Evolutionary conservation across 2,888 invertebrate genomes (phyloP).

Genomic region (Uropetala carovei): DNA sequence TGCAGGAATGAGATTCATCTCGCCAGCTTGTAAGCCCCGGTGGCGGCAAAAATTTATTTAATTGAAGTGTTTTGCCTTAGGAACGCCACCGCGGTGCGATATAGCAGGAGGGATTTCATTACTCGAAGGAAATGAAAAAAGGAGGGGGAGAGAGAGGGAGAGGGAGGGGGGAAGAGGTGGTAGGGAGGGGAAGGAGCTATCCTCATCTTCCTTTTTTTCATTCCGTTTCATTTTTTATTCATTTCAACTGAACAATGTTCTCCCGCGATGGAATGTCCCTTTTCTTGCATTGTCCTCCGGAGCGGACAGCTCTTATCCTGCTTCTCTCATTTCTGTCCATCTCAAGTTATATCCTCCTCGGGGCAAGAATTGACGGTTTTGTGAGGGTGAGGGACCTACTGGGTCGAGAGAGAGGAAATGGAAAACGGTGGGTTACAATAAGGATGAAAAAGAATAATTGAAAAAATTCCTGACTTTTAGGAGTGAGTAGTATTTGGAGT

Average conservation of each 20-base stretch:
- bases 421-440: neutral
- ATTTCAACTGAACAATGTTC: neutral
- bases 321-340: neutral
- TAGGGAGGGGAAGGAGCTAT: neutral
- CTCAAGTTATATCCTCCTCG: neutral
- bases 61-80: constrained; percentile 27
- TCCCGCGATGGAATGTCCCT: constrained; percentile 20
- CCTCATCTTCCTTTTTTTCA: neutral
- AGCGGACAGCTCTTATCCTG: neutral
- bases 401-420: neutral
- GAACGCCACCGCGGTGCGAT: neutral
- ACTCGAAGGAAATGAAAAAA: neutral
- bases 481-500: neutral
- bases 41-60: constrained; percentile 42
- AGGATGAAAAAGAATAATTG: neutral
- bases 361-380: neutral
- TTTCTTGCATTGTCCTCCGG: neutral
- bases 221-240: neutral
- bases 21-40: constrained; percentile 11
- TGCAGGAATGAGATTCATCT: constrained; percentile 39
- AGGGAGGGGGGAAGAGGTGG: neutral
- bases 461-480: neutral
- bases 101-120: constrained; percentile 4
- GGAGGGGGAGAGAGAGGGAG: too few relatives aligned
- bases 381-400: neutral